Evolutionary conservation across 2,888 invertebrate genomes (phyloP).

Genomic region (Ceraclea dissimilis): DNA sequence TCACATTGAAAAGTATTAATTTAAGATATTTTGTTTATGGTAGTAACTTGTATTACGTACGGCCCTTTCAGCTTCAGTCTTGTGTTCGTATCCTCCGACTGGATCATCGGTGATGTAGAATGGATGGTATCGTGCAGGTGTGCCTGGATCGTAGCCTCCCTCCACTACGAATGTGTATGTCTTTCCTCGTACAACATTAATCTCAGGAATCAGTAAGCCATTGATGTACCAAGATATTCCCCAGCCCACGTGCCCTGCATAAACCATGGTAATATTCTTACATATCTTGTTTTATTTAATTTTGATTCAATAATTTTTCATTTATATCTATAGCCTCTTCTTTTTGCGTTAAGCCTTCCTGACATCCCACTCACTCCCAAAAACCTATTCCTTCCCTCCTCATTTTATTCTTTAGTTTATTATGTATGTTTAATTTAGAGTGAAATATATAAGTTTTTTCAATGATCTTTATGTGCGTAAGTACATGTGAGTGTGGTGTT

Average conservation of each 20-base stretch:
- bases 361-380: too few relatives aligned
- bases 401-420: too few relatives aligned
- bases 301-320: not conserved
- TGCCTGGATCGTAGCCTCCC: constrained; percentile 71
- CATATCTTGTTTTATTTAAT: not conserved
- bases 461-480: too few relatives aligned
- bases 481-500: too few relatives aligned
- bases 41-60: too few relatives aligned
- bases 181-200: constrained; percentile 79
- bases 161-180: constrained; percentile 85
- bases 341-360: too few relatives aligned
- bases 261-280: constrained; percentile 6
- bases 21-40: too few relatives aligned
- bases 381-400: too few relatives aligned
- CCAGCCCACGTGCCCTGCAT: constrained; percentile 84
- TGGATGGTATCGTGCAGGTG: constrained; percentile 82
- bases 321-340: too few relatives aligned
- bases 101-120: constrained; percentile 91
- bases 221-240: constrained; percentile 94
- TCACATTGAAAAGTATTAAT: too few relatives aligned
- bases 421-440: too few relatives aligned
- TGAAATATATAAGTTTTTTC: too few relatives aligned
- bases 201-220: constrained; percentile 84
- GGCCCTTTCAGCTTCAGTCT: constrained; percentile 67
- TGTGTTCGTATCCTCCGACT: constrained; percentile 83